phyloP scores from a whole-genome alignment of 2,797 vertebrate genomes.

The Tragopan temminckii region DNA sequence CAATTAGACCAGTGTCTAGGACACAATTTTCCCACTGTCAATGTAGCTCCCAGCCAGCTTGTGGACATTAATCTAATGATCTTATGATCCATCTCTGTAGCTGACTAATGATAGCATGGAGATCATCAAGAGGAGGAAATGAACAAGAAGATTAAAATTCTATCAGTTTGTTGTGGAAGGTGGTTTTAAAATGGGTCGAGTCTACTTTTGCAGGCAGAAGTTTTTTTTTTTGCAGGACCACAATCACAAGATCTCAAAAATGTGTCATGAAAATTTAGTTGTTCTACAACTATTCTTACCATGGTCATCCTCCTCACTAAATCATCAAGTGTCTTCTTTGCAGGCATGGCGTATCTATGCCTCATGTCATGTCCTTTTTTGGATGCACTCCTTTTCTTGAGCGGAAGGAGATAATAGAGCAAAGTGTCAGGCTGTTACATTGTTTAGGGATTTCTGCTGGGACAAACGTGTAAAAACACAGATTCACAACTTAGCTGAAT shows the following conservation, averaged over 20 bases:
- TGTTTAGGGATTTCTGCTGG: neutral
- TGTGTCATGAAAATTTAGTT: neutral
- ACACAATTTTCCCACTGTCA: neutral
- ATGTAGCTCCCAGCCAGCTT: neutral
- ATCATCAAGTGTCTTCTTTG: neutral
- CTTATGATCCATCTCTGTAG: neutral
- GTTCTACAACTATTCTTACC: neutral
- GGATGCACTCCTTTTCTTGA: fast-evolving
- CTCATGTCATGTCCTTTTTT: neutral
- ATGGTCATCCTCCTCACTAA: neutral
- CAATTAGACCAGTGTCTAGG: neutral
- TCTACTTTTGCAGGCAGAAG: neutral
- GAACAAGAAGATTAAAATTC: neutral
- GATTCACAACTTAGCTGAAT: neutral
- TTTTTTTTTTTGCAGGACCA: neutral
- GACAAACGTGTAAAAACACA: neutral
- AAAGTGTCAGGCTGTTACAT: neutral
- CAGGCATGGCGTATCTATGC: neutral
- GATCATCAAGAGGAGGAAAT: neutral
- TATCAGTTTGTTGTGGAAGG: neutral
- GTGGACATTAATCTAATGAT: neutral
- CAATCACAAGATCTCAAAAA: neutral
- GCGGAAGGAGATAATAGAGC: neutral
- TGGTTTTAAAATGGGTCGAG: neutral
- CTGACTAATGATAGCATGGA: neutral